Conservation (phyloP, 1,140 invertebrate species). For the Ceratina australensis region DNA sequence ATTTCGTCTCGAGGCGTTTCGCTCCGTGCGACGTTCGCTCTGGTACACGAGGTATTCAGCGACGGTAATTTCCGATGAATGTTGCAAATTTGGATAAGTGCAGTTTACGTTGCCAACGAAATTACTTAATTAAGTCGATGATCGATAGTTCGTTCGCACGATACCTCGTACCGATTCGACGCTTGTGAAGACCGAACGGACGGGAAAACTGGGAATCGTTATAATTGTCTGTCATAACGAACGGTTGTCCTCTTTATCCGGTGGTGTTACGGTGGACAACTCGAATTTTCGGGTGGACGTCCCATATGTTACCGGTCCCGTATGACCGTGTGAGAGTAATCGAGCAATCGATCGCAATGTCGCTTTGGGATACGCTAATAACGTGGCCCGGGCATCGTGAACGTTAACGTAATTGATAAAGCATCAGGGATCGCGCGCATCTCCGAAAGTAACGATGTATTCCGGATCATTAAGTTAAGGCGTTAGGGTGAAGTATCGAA, state of each 20-base stretch:
- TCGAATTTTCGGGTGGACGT: not conserved
- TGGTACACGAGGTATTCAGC: not conserved
- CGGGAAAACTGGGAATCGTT: not conserved
- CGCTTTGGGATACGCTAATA: conserved; percentile 4
- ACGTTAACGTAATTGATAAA: conserved; percentile 43
- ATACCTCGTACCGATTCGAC: not conserved
- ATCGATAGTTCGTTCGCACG: not conserved
- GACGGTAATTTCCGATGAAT: not conserved
- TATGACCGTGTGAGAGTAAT: conserved; percentile 14
- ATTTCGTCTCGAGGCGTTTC: not conserved
- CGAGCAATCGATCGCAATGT: conserved; percentile 5
- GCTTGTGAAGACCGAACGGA: too few species aligned
- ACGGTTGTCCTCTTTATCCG: not conserved
- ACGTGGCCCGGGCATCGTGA: not conserved
- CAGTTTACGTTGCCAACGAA: not conserved
- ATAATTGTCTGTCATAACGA: not conserved
- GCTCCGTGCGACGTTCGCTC: too few species aligned
- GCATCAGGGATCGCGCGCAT: conserved; percentile 16
- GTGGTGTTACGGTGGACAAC: too few species aligned
- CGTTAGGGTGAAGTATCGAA: conserved; percentile 48
- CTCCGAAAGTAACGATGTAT: conserved; percentile 37
- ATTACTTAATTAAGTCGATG: not conserved
- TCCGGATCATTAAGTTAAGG: conserved; percentile 51
- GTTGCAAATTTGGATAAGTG: not conserved
- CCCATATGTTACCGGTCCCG: not conserved